Evolutionary conservation across 2,888 invertebrate genomes (phyloP).

Genomic region (Drosophila flavopinicola): DNA sequence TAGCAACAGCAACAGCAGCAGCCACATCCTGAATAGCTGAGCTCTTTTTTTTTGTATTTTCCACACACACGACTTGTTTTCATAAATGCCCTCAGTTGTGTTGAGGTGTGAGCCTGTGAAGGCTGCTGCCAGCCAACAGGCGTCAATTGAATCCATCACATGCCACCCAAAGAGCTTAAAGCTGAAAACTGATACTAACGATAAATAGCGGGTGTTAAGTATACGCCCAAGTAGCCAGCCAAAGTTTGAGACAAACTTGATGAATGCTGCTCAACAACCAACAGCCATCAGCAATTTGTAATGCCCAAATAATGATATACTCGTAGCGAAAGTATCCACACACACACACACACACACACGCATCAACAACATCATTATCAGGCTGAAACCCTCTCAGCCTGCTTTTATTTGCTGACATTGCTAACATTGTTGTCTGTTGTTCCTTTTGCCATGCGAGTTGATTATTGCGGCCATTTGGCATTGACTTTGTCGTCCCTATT

Average conservation of each 20-base stretch:
- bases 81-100: neutral
- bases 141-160: slow-evolving; percentile 8
- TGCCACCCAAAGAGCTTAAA: slow-evolving; percentile 9
- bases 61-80: neutral
- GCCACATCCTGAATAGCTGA: slow-evolving; percentile 15
- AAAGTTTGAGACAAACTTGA: slow-evolving; percentile 22
- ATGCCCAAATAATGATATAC: slow-evolving; percentile 50
- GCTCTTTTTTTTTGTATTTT: neutral
- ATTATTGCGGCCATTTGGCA: slow-evolving; percentile 58
- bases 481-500: slow-evolving; percentile 27
- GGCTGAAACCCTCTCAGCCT: slow-evolving; percentile 1
- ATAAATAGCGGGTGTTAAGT: slow-evolving; percentile 29
- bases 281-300: slow-evolving; percentile 62
- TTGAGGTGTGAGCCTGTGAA: slow-evolving; percentile 25
- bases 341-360: neutral
- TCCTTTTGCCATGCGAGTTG: slow-evolving; percentile 52
- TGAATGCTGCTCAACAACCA: slow-evolving; percentile 31
- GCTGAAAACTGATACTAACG: neutral
- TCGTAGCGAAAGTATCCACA: slow-evolving; percentile 23
- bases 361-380: slow-evolving; percentile 48
- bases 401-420: slow-evolving; percentile 8
- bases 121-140: slow-evolving; percentile 17
- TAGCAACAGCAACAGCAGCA: no score
- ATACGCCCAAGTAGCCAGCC: slow-evolving; percentile 26
- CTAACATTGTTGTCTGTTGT: slow-evolving; percentile 23